Base-by-base conservation (phyloP, 2,888 invertebrate species). In the Copidosoma aretas region DNA sequence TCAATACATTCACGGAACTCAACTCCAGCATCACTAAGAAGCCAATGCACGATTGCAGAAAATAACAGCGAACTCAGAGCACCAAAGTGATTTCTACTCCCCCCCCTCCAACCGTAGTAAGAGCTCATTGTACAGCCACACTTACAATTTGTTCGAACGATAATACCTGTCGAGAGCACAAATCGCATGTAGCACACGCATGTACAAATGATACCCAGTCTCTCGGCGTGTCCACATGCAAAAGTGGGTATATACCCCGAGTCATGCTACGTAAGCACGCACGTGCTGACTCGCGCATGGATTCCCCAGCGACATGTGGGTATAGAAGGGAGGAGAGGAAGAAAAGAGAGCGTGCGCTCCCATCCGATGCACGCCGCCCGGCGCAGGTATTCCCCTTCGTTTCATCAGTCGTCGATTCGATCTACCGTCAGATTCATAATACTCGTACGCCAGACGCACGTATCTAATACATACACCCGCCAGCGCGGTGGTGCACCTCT, bases 261-360 rank as follows among this genome's bases (percentile, higher is more conserved):
- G 79, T 79, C 80, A 79, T 78, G 75, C 77, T 76, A 74, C 80
- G 73, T 77, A 77, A 73, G 77, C 76, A 74, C 71, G 74, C 73
- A 49, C 19, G 49, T 49, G 49, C 19, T 15, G 17, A 19, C 15
- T 49, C 15, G 49, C 49, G 32, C 8, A 32, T 32, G 32, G 32
- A 32, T 32, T 32, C 32, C 32, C 32, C 32, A 32, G 32, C 3
- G 32, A 32, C 32, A 32, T 32, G 32, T 32, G 8, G 4, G 4
- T 32, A 8, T 32, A 32, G 3, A 32, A 32, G 32, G 32, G 3
- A 32, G 32, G 8, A 32, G 8, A 32, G 32, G 8, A 32, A 32
- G 32, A 32, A 32, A 32, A 32, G 49, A 49, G 60, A 57, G 63
- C 64, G 59, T n/a, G n/a, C n/a, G n/a, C n/a, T n/a, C n/a, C n/a